Evolutionary conservation across 2,113 vertebrate genomes (phyloP).

Genomic region (Cinclus mexicanus): DNA sequence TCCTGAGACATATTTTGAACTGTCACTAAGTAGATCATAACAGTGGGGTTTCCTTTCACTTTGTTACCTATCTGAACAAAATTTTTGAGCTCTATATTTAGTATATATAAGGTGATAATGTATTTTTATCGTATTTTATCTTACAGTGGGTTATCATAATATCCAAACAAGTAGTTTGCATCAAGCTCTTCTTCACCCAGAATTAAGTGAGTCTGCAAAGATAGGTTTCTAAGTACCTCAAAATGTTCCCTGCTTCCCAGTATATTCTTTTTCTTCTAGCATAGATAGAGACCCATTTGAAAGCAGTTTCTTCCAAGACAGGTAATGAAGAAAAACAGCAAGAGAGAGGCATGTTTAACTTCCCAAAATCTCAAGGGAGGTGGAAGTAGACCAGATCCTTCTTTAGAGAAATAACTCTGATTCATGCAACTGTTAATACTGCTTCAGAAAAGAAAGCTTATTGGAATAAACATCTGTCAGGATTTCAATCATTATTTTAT

Average conservation of each 20-base stretch:
- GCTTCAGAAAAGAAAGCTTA: background rate
- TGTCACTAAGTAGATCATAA: background rate
- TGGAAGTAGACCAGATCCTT: background rate
- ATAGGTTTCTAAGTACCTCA: background rate
- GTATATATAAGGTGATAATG: background rate
- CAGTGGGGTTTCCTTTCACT: background rate
- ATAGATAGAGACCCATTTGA: background rate
- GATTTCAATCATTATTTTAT: background rate
- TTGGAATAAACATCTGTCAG: background rate
- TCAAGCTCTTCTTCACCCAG: background rate
- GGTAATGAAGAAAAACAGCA: background rate
- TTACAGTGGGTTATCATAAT: background rate
- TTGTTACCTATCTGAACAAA: background rate
- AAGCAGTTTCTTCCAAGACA: background rate
- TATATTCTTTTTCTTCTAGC: background rate
- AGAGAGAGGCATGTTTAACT: background rate
- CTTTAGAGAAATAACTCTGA: background rate
- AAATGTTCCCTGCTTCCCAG: background rate
- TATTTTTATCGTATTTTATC: background rate
- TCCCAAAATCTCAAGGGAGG: background rate
- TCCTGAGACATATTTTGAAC: background rate
- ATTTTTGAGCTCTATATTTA: background rate
- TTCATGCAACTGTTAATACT: background rate
- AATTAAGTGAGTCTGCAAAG: background rate
- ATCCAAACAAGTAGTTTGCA: background rate